These are phyloP conservation scores for Microplitis manilae DNA, from an alignment of 2,888 invertebrate genomes.

Conservation along the genomic window DNA sequence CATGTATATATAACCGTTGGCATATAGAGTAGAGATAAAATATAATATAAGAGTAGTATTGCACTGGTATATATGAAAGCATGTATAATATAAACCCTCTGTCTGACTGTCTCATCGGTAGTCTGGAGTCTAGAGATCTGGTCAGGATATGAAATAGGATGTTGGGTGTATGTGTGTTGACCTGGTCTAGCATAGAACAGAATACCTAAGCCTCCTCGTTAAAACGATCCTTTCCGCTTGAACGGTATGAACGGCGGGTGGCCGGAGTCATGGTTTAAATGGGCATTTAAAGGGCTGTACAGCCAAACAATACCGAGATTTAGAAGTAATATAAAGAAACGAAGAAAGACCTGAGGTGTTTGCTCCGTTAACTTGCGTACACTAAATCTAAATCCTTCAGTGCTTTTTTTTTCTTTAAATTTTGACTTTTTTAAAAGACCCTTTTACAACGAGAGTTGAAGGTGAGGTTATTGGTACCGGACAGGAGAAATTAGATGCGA, in stretches of 20 bases:
- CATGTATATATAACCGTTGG: conserved; percentile 32
- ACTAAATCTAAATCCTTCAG: neutral
- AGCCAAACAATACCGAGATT: conserved; percentile 35
- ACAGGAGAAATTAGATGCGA: neutral
- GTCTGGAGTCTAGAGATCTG: neutral
- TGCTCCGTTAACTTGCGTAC: neutral
- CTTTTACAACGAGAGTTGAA: neutral
- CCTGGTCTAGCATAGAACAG: conserved; percentile 48
- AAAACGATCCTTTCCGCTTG: conserved; percentile 57
- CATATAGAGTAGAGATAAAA: conserved; percentile 3
- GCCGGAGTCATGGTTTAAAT: conserved; percentile 60
- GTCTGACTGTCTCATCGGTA: conserved; percentile 16
- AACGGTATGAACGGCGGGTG: conserved; percentile 44
- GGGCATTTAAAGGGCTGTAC: conserved; percentile 56
- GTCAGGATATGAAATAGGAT: conserved; percentile 31
- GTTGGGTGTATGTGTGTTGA: conserved; percentile 41
- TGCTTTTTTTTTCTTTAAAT: neutral
- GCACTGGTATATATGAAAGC: neutral
- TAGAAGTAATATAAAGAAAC: conserved; percentile 6
- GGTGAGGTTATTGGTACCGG: neutral
- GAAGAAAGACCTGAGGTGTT: neutral
- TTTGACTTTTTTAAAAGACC: neutral
- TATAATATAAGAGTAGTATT: conserved; percentile 11
- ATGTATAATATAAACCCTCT: conserved; percentile 21
- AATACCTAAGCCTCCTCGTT: conserved; percentile 53